Base-by-base conservation (phyloP, 1,140 invertebrate genomes). In the Trichoplusia ni region DNA sequence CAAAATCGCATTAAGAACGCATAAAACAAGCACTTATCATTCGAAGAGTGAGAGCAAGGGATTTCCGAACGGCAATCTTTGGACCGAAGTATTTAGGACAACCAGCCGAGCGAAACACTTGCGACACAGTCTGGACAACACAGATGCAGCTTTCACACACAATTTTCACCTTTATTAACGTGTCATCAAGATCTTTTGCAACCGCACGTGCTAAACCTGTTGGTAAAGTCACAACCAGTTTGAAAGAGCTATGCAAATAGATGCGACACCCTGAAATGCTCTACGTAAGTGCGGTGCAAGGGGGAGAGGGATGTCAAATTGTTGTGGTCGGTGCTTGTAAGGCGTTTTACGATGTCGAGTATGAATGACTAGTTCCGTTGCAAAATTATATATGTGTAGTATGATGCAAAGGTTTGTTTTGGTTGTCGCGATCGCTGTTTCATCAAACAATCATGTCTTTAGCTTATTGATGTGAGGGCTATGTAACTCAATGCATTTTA, bases 1-100 rank as follows among this genome's bases (percentile, higher is more conserved):
- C 46, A 51, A 51, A 51, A 51, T 51, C 46, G 33, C 46, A 51
- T 51, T 54, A 54, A n/a, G 7, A 19, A 23, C 49, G 4, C 13
- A 54, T 54, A 54, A 53, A 53, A 33, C 8, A 23, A 19, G 18
- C 9, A 59, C 19, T 42, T 42, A 56, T 27, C 9, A 42, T 13
- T 25, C 9, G 5, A 42, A 75, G 54, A 75, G 71, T 67, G 56
- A 71, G 68, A 64, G 37, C 19, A 61, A 77, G 72, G 77, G 71
- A 75, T 75, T 75, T 77, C 78, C 73, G 64, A 77, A 69, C 64
- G 71, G 68, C 71, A 76, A 61, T 75, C 77, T 75, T 73, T 74
- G 67, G 73, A 72, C 56, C 64, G 56, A 58, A 67, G 75, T 83
- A 83, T 83, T 78, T 81, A 73, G 79, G 79, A 77, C 79, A 80